Percentiles rank a stretch among this genome's conserved stretches.
phyloP scores from a whole-genome alignment of 2,888 invertebrate species.

The Resseliella maxima region DNA sequence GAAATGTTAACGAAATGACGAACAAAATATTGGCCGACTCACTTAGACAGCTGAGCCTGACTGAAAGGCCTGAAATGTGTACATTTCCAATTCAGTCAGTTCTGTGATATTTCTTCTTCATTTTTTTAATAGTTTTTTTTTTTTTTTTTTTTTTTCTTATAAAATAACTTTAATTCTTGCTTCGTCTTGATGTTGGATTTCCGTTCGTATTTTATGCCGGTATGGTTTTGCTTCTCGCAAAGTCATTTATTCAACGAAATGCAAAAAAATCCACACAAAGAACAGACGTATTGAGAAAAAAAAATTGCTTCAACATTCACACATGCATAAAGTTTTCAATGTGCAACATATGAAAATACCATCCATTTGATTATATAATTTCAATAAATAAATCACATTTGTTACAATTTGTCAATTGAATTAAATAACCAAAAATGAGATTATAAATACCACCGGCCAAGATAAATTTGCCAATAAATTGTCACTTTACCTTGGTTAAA shows the following conservation, averaged over 20 bases:
- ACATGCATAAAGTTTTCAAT: slow-evolving; percentile 6
- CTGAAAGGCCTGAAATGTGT: slow-evolving; percentile 30
- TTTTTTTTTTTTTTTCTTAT: neutral
- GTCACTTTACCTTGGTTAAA: too few species aligned
- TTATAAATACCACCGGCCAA: too few species aligned
- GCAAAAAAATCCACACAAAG: neutral
- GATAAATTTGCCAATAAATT: too few species aligned
- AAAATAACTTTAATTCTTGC: slow-evolving; percentile 27
- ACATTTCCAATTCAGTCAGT: neutral
- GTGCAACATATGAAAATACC: neutral
- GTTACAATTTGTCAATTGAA: neutral
- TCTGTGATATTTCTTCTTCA: neutral
- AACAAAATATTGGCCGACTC: slow-evolving; percentile 13
- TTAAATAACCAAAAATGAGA: too few species aligned
- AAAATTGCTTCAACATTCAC: slow-evolving; percentile 9
- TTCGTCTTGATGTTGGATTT: slow-evolving; percentile 43
- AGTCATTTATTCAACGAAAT: neutral
- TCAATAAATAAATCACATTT: neutral
- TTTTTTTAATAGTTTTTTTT: neutral
- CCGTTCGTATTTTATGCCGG: slow-evolving; percentile 32
- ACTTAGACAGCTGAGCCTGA: slow-evolving; percentile 46
- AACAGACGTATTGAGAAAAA: neutral
- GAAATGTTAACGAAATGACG: slow-evolving; percentile 44
- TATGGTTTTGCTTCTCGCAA: neutral
- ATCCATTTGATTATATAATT: neutral